phyloP scores from a whole-genome alignment of 2,113 vertebrate species.

The Gulo gulo region DNA sequence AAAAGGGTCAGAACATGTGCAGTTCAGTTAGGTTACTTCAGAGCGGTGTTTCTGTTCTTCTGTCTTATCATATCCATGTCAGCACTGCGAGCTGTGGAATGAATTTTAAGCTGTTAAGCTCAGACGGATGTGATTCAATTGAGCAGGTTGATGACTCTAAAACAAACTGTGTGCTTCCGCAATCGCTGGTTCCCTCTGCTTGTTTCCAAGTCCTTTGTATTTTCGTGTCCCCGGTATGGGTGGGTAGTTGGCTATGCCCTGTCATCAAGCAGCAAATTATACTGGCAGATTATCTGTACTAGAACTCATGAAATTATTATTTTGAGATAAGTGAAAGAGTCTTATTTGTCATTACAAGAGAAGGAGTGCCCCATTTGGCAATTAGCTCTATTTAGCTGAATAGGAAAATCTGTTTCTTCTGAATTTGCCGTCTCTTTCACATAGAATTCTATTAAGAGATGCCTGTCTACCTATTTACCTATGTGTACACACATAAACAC shows the following conservation, averaged over 20 bases:
- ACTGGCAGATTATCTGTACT: not conserved
- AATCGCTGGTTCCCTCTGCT: slow-evolving; percentile 75
- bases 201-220: not conserved
- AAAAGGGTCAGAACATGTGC: slow-evolving; percentile 91
- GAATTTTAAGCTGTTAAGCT: slow-evolving; percentile 89
- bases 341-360: not conserved
- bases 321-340: not conserved
- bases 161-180: slow-evolving; percentile 80
- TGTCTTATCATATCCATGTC: slow-evolving; percentile 99
- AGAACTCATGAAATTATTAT: slow-evolving; percentile 1
- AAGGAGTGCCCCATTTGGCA: not conserved
- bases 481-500: not conserved
- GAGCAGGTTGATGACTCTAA: slow-evolving; percentile 85
- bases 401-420: not conserved
- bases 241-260: not conserved
- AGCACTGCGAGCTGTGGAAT: slow-evolving; percentile 92
- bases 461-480: not conserved
- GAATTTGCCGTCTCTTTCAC: not conserved
- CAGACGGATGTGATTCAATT: slow-evolving; percentile 85
- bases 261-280: not conserved
- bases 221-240: not conserved
- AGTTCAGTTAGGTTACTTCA: slow-evolving; percentile 91
- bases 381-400: not conserved
- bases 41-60: slow-evolving; percentile 90
- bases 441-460: not conserved